Conservation (phyloP, 35 echinoderm and acorn worm species). For the Heliocidaris erythrogramma region DNA sequence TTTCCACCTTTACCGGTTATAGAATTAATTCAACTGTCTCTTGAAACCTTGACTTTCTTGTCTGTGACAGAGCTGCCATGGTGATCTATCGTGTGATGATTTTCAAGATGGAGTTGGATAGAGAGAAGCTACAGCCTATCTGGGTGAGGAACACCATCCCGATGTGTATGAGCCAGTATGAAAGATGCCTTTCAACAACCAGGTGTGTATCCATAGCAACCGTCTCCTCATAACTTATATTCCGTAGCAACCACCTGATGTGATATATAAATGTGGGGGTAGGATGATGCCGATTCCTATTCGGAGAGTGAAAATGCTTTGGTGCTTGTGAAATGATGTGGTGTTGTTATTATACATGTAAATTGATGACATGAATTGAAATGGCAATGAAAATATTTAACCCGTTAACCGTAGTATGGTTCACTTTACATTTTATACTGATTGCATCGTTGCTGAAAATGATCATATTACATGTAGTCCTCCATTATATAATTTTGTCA, state of each 20-base stretch:
- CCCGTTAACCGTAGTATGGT: not conserved
- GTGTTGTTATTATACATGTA: not conserved
- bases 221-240: not conserved
- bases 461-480: not conserved
- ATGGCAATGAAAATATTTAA: too few species aligned
- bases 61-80: constrained; percentile 56
- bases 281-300: not conserved
- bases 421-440: not conserved
- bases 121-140: constrained; percentile 63
- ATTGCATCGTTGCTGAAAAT: not conserved
- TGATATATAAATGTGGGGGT: not conserved
- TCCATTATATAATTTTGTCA: not conserved
- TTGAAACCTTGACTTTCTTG: too few species aligned
- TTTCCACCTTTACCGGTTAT: too few species aligned
- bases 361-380: not conserved
- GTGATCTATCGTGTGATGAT: constrained; percentile 46
- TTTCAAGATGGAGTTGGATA: constrained; percentile 67
- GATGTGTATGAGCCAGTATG: constrained; percentile 82
- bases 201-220: constrained; percentile 49
- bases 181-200: constrained; percentile 58
- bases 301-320: not conserved
- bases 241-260: not conserved
- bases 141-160: constrained; percentile 76
- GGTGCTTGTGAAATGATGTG: not conserved
- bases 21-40: too few species aligned